phyloP scores from a whole-genome alignment of 2,797 vertebrate genomes.

The Falco cherrug region DNA sequence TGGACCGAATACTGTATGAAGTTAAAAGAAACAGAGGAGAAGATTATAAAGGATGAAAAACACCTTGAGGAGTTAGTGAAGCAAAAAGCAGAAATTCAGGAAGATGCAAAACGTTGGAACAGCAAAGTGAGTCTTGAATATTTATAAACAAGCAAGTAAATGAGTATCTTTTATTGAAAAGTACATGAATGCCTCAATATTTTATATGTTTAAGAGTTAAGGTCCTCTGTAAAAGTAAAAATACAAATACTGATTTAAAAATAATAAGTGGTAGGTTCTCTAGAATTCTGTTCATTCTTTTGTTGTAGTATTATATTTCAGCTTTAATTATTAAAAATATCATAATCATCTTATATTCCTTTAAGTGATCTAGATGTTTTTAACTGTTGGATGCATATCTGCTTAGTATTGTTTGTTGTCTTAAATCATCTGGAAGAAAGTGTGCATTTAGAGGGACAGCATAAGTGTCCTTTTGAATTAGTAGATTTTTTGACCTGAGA shows the following conservation, averaged over 20 bases:
- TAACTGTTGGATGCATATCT: background rate
- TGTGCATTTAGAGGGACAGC: background rate
- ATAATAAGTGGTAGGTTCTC: background rate
- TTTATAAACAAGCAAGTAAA: conserved; percentile 65
- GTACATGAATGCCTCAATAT: conserved; percentile 31
- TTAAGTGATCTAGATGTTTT: background rate
- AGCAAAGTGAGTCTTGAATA: conserved; percentile 70
- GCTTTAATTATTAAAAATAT: background rate
- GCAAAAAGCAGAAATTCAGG: conserved; percentile 66
- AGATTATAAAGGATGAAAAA: conserved; percentile 70
- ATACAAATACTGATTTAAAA: background rate
- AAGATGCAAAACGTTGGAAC: conserved; percentile 65
- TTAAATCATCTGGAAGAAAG: background rate
- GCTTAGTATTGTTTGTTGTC: background rate
- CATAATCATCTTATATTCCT: background rate
- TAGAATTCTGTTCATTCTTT: background rate
- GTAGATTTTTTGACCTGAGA: background rate
- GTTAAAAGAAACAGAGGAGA: conserved; percentile 62
- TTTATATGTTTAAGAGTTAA: conserved; percentile 24
- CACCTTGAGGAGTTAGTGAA: conserved; percentile 58
- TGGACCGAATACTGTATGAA: conserved; percentile 62
- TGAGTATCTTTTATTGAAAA: conserved; percentile 48
- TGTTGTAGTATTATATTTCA: background rate
- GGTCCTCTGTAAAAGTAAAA: background rate
- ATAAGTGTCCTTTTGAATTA: background rate